These are phyloP conservation scores for Ethmia dodecea DNA, from an alignment of 2,888 invertebrate species.

Conservation along the genomic window DNA sequence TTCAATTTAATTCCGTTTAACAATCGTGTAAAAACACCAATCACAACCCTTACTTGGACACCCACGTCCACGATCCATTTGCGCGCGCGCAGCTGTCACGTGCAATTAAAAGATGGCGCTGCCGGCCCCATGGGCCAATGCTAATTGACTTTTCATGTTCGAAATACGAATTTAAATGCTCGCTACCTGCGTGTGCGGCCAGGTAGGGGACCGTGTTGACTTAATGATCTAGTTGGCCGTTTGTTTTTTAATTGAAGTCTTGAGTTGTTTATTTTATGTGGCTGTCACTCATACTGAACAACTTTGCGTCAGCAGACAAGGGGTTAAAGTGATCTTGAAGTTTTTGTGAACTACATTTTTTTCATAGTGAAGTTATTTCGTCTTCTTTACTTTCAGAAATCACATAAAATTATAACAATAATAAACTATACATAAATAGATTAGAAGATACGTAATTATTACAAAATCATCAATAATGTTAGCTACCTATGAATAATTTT, in stretches of 20 bases:
- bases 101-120: slow-evolving; percentile 66
- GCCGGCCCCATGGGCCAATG: slow-evolving; percentile 40
- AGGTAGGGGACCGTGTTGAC: slow-evolving; percentile 25
- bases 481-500: too few species aligned
- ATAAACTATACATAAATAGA: too few species aligned
- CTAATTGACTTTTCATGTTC: slow-evolving; percentile 78
- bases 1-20: too few species aligned
- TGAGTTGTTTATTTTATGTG: slow-evolving; percentile 5
- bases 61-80: slow-evolving; percentile 34
- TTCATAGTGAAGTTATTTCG: too few species aligned
- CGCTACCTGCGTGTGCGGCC: slow-evolving; percentile 39
- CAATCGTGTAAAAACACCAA: too few species aligned
- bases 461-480: too few species aligned
- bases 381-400: too few species aligned
- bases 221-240: slow-evolving; percentile 30
- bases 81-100: slow-evolving; percentile 58
- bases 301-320: too few species aligned
- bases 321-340: too few species aligned
- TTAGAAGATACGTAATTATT: too few species aligned
- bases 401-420: too few species aligned
- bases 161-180: slow-evolving; percentile 36
- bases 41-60: slow-evolving; percentile 30
- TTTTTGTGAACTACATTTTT: too few species aligned
- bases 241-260: slow-evolving; percentile 10
- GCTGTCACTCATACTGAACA: not conserved